phyloP scores from a whole-genome alignment of 2,113 vertebrate genomes.

The Aepyceros melampus region DNA sequence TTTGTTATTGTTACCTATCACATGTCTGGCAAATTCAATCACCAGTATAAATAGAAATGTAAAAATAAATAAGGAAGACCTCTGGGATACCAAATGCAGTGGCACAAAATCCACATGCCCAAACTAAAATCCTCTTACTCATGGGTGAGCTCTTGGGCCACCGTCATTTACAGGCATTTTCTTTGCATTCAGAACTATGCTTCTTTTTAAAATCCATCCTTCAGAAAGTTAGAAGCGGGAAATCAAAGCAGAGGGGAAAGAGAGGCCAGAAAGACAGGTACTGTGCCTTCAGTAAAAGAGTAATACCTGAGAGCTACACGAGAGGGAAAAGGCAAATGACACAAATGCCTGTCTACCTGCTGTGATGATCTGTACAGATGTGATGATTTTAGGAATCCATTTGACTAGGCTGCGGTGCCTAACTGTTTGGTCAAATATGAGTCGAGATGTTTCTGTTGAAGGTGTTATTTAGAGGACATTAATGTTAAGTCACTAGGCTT shows the following conservation, averaged over 20 bases:
- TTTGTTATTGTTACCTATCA: neutral
- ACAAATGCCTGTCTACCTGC: neutral
- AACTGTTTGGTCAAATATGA: neutral
- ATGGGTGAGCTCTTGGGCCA: neutral
- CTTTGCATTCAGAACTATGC: neutral
- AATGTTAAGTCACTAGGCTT: neutral
- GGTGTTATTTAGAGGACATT: neutral
- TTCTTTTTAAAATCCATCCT: neutral
- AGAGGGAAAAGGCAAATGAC: neutral
- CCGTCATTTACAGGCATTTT: neutral
- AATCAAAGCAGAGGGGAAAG: neutral
- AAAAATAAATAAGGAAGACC: neutral
- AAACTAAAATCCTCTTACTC: neutral
- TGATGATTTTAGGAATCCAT: neutral
- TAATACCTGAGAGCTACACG: neutral
- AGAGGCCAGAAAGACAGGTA: neutral
- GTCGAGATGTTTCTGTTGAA: neutral
- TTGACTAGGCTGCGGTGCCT: neutral
- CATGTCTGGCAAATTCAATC: neutral
- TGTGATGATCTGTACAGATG: neutral
- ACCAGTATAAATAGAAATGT: neutral
- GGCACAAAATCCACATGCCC: neutral
- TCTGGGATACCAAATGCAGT: neutral
- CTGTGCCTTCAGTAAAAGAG: neutral
- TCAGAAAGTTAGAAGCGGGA: neutral